These are phyloP conservation scores for Tetrao urogallus DNA, from an alignment of 2,113 vertebrate genomes.

Conservation along the genomic window DNA sequence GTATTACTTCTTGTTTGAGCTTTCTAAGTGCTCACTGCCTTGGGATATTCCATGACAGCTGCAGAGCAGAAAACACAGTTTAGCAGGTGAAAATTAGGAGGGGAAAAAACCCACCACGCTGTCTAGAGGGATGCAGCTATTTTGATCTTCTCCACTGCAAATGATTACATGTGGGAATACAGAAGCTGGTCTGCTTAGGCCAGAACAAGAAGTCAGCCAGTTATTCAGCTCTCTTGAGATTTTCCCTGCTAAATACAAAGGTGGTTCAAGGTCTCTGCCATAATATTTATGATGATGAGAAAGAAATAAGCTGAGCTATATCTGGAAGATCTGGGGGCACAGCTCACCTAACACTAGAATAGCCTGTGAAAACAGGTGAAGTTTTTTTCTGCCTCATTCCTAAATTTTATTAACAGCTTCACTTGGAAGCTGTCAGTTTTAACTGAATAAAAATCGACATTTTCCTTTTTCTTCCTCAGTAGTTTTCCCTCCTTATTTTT, in stretches of 20 bases:
- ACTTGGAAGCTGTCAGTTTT: background rate
- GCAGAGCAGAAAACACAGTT: background rate
- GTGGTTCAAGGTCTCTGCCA: constrained; percentile 38
- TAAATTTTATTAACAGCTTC: background rate
- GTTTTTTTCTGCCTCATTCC: background rate
- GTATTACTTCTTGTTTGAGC: background rate
- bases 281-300: background rate
- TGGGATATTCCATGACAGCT: background rate
- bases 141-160: background rate
- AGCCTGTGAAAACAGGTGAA: background rate
- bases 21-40: background rate
- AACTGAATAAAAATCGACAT: background rate
- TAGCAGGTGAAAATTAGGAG: constrained; percentile 6
- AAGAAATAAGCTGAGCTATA: background rate
- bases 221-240: background rate
- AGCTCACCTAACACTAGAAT: background rate
- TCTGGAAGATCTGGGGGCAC: background rate
- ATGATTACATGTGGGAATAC: background rate
- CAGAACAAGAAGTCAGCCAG: background rate
- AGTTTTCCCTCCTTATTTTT: background rate
- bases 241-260: background rate
- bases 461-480: background rate
- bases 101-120: accelerated
- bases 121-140: background rate
- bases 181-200: background rate